phyloP scores from a whole-genome alignment of 2,797 vertebrate genomes.

The Gadopsis marmoratus region DNA sequence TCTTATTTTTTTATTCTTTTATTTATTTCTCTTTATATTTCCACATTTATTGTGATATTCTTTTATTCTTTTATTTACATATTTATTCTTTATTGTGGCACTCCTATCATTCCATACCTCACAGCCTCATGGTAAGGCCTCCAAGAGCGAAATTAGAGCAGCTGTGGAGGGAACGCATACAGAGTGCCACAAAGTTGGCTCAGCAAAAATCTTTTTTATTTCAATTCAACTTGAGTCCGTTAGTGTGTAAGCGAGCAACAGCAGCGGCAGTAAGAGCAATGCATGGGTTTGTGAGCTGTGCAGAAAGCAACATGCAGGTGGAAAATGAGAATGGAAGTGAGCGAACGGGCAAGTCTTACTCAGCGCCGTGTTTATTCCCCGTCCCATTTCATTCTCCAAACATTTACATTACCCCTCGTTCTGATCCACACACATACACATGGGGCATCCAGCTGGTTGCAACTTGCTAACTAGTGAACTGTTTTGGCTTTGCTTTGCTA shows the following conservation, averaged over 20 bases:
- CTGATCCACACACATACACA: neutral
- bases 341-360: slow-evolving; percentile 4
- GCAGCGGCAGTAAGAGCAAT: neutral
- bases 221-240: neutral
- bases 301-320: slow-evolving; percentile 2
- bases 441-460: neutral
- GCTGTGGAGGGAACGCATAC: neutral
- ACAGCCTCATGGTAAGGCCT: neutral
- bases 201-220: neutral
- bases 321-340: slow-evolving; percentile 5
- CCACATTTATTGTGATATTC: no score
- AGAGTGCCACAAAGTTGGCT: neutral
- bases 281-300: slow-evolving; percentile 6
- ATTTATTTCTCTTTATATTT: no score
- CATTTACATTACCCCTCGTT: slow-evolving; percentile 18
- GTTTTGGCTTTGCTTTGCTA: neutral
- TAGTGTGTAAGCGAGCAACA: slow-evolving; percentile 2
- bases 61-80: no score
- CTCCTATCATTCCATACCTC: no score
- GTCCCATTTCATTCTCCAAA: slow-evolving; percentile 3
- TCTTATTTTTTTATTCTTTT: no score
- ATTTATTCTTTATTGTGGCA: no score
- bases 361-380: slow-evolving; percentile 4
- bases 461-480: neutral
- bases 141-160: neutral